Base-by-base conservation (phyloP, 2,888 invertebrate genomes). In the Tupiocoris notatus region DNA sequence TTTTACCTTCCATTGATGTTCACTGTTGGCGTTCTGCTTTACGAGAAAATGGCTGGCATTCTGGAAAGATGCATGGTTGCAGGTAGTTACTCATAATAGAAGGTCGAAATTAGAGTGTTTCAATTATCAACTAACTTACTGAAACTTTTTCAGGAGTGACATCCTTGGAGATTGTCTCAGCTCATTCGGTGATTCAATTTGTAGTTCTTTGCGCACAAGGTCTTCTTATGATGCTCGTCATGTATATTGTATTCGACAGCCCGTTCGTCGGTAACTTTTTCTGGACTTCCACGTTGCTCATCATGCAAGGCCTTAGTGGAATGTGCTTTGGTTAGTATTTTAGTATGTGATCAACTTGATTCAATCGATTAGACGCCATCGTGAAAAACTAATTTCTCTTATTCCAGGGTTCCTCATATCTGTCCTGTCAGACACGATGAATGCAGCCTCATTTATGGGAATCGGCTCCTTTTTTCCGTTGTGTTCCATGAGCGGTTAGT, bases 61-160 rank as follows among this genome's bases (percentile, higher is more conserved):
- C 79, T 82, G 74, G 82, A 82, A 70, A 77, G 82, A 62, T 81
- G 81, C 77, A 81, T 82, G 81, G 82, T 81, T 21, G 81, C 82
- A 78, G 82, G 81, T 82, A 77, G 56, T 75, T 54, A 54, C 12
- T 54, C 54, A 54, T 9, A 9, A 9, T 9, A 54, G 12, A 54
- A 9, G 7, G 54, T 9, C 54, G 9, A 54, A 9, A 9, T 12
- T 54, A 54, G 12, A 9, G 54, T 9, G 12, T 54, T 54, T 54
- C 54, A 54, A 54, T n/a, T n/a, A n/a, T n/a, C n/a, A n/a, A n/a
- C n/a, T n/a, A n/a, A n/a, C n/a, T n/a, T n/a, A n/a, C n/a, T n/a
- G n/a, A n/a, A n/a, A n/a, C n/a, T 23, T 68, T 77, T 76, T 16
- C 75, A 81, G 81, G 81, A 39, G 76, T 81, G n/a, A 81, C 81